These are phyloP conservation scores for Scomber scombrus DNA, from an alignment of 2,113 vertebrate species.

Conservation along the genomic window DNA sequence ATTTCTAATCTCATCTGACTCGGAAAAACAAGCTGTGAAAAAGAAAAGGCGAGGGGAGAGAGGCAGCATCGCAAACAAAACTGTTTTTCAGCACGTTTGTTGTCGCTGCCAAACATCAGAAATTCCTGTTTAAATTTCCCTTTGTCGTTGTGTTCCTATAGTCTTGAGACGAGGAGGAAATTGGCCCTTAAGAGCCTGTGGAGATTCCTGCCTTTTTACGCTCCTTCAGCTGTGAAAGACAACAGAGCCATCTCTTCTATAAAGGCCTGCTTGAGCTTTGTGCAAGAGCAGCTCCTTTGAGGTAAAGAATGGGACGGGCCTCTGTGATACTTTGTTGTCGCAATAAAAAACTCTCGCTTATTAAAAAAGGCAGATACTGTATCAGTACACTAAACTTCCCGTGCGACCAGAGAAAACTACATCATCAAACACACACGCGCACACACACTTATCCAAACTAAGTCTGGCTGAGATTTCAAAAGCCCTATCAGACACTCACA, in stretches of 20 bases:
- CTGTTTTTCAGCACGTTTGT: constrained; percentile 45
- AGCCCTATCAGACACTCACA: constrained; percentile 27
- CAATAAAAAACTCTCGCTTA: constrained; percentile 64
- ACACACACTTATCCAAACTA: background rate
- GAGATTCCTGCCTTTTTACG: constrained; percentile 74
- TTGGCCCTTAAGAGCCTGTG: constrained; percentile 77
- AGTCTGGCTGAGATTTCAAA: constrained; percentile 26
- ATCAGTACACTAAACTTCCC: constrained; percentile 46
- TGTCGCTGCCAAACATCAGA: constrained; percentile 58
- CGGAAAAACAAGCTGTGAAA: constrained; percentile 24
- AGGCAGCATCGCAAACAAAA: constrained; percentile 14
- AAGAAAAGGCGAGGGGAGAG: background rate
- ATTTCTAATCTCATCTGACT: constrained; percentile 51
- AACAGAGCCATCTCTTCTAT: constrained; percentile 66
- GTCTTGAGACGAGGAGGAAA: constrained; percentile 76
- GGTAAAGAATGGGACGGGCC: constrained; percentile 54
- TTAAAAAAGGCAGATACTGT: constrained; percentile 47
- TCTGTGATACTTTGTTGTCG: constrained; percentile 65
- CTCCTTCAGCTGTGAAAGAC: constrained; percentile 78
- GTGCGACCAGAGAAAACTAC: background rate
- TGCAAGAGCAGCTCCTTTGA: constrained; percentile 61
- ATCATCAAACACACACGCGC: background rate
- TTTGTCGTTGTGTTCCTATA: constrained; percentile 67
- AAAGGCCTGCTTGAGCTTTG: constrained; percentile 61
- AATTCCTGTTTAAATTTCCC: constrained; percentile 59